These are phyloP conservation scores for Prinia subflava DNA, from an alignment of 2,113 vertebrate genomes.

Conservation along the genomic window DNA sequence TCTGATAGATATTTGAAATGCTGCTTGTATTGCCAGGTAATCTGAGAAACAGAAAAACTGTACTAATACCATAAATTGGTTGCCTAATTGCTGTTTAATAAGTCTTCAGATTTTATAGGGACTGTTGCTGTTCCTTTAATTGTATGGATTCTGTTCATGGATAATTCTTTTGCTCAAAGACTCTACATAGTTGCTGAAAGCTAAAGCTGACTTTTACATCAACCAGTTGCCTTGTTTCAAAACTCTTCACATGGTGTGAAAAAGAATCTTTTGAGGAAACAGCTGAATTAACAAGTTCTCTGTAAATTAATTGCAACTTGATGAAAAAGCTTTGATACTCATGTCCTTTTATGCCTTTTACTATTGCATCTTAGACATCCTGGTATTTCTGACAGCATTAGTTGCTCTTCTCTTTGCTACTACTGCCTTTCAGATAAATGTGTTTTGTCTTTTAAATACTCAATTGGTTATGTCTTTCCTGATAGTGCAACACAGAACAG, in stretches of 20 bases:
- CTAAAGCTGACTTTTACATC: not conserved
- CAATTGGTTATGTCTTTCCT: not conserved
- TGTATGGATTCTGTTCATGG: not conserved
- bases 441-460: not conserved
- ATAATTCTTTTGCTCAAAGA: not conserved
- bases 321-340: not conserved
- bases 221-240: not conserved
- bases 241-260: not conserved
- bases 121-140: not conserved
- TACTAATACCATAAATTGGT: not conserved
- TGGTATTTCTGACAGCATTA: not conserved
- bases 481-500: constrained; percentile 54
- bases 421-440: not conserved
- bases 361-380: not conserved
- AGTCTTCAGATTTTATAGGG: not conserved
- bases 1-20: not conserved
- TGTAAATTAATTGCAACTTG: not conserved
- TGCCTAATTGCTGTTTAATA: not conserved
- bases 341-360: not conserved
- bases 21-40: not conserved
- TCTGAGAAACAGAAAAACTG: not conserved
- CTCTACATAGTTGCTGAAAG: not conserved
- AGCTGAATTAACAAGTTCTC: not conserved
- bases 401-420: not conserved
- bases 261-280: not conserved